Conservation (phyloP, 2,888 invertebrate species). For the Lampropteryx suffumata region DNA sequence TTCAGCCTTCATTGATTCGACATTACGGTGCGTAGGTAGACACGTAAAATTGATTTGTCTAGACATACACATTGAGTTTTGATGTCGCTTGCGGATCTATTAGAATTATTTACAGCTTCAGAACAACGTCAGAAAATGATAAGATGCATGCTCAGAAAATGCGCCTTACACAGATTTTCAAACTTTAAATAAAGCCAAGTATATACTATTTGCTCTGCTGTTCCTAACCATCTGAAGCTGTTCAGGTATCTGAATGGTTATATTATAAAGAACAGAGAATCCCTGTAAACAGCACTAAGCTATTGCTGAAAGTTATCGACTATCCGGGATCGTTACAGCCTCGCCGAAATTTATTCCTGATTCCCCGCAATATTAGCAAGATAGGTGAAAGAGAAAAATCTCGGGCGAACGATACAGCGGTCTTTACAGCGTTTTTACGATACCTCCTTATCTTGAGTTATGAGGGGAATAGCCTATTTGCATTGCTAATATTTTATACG, state of each 20-base stretch:
- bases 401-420: conserved; percentile 30
- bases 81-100: no score
- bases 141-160: no score
- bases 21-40: no score
- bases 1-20: no score
- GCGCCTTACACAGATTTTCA: no score
- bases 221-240: no score
- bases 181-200: no score
- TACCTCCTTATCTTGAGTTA: conserved; percentile 40
- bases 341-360: conserved; percentile 22
- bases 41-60: no score
- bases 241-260: background rate
- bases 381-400: conserved; percentile 29
- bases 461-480: conserved; percentile 39
- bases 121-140: no score
- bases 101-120: no score
- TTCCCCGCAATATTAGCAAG: conserved; percentile 24
- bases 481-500: conserved; percentile 41
- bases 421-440: conserved; percentile 38
- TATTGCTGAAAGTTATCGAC: conserved; percentile 21
- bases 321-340: conserved; percentile 13
- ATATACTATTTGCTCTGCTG: no score
- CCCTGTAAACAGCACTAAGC: conserved; percentile 20
- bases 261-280: conserved; percentile 3
- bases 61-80: no score